Evolutionary conservation across 2,888 invertebrate species (phyloP).

Genomic region (Electrophaes corylata): DNA sequence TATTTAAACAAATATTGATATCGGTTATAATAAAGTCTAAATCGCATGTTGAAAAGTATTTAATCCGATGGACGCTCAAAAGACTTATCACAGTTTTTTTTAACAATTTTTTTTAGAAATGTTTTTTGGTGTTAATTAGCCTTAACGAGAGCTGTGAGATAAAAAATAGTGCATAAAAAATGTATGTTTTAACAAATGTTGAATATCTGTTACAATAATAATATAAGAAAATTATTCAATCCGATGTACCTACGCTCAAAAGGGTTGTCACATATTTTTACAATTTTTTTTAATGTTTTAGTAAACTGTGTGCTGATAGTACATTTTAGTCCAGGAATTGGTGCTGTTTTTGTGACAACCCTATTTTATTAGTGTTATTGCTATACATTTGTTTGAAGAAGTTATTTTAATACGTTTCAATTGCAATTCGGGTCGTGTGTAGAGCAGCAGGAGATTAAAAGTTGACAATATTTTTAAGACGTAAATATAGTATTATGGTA

Average conservation of each 20-base stretch:
- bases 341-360: conserved; percentile 24
- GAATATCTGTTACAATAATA: conserved; percentile 11
- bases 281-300: conserved; percentile 1
- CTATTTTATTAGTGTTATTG: conserved; percentile 3
- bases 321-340: conserved; percentile 14
- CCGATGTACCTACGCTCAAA: conserved; percentile 30
- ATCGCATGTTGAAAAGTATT: too few species aligned
- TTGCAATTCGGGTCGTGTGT: conserved; percentile 42
- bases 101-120: conserved; percentile 6
- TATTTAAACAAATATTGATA: conserved; percentile 16
- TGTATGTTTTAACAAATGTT: conserved; percentile 19
- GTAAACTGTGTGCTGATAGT: background rate
- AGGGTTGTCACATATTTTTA: conserved; percentile 33
- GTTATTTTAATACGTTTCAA: conserved; percentile 16
- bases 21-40: conserved; percentile 13
- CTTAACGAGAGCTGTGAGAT: conserved; percentile 81
- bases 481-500: conserved; percentile 37
- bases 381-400: conserved; percentile 1
- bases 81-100: conserved; percentile 35
- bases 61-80: conserved; percentile 30
- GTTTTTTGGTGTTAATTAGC: conserved; percentile 56
- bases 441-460: conserved; percentile 79
- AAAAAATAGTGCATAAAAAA: conserved; percentile 54
- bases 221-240: conserved; percentile 17
- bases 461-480: conserved; percentile 67